These are phyloP conservation scores for Nannoperca australis DNA, from an alignment of 2,797 vertebrate species.

Conservation along the genomic window DNA sequence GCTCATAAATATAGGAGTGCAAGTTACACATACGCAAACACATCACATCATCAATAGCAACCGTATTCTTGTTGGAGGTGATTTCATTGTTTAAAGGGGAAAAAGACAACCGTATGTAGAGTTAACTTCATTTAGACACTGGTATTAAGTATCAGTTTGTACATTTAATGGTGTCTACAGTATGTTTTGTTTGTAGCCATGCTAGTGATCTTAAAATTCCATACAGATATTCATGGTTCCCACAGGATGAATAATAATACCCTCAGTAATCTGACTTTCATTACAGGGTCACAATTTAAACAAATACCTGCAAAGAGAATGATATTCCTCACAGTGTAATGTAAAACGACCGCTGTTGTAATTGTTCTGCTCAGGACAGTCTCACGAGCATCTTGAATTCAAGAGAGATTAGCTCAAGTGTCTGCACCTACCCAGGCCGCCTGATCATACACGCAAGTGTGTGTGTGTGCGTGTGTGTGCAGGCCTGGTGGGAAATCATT, in stretches of 20 bases:
- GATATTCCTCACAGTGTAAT: too few relatives aligned
- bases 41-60: neutral
- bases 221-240: neutral
- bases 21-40: neutral
- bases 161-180: neutral
- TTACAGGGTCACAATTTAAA: too few relatives aligned
- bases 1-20: neutral
- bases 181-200: neutral
- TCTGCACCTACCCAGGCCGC: neutral
- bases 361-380: neutral
- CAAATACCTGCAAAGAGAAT: neutral
- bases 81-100: neutral
- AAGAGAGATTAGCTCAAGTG: conserved; percentile 9
- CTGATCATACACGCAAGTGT: neutral
- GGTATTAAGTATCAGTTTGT: too few relatives aligned
- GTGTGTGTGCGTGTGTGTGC: conserved; percentile 1
- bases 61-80: neutral
- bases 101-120: neutral
- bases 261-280: neutral
- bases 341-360: neutral
- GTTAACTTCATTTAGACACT: neutral
- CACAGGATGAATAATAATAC: too few relatives aligned
- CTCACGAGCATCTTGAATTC: neutral
- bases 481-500: conserved; percentile 51
- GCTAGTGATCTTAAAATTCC: neutral